phyloP scores from a whole-genome alignment of 2,797 vertebrate species.

The Phrynocephalus vlangalii region DNA sequence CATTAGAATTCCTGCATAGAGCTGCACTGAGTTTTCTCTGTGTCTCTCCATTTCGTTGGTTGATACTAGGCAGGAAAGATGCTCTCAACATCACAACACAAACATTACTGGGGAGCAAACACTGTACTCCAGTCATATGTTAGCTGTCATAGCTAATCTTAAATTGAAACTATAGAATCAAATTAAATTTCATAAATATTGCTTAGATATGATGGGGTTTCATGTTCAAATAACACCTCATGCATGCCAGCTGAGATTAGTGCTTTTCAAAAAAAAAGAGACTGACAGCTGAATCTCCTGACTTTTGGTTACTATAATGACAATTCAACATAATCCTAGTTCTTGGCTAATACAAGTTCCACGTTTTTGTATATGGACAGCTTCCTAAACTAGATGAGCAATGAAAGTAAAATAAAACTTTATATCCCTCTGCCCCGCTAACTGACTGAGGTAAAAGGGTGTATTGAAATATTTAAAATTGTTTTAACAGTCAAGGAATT shows the following conservation, averaged over 20 bases:
- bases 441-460: not conserved
- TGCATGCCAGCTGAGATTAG: not conserved
- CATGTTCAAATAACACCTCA: not conserved
- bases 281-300: not conserved
- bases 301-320: not conserved
- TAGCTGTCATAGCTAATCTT: not conserved
- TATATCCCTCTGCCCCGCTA: not conserved
- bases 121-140: not conserved
- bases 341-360: not conserved
- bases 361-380: not conserved
- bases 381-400: not conserved
- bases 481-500: too few relatives aligned
- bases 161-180: not conserved
- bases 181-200: not conserved
- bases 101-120: not conserved
- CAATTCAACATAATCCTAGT: not conserved
- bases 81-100: not conserved
- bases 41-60: not conserved
- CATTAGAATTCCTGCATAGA: too few relatives aligned
- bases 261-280: not conserved
- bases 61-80: not conserved
- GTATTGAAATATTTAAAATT: not conserved
- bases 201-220: not conserved
- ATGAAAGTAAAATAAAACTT: not conserved
- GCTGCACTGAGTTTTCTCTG: not conserved